Conservation (phyloP, 2,797 vertebrate species). For the Vireo griseus region DNA sequence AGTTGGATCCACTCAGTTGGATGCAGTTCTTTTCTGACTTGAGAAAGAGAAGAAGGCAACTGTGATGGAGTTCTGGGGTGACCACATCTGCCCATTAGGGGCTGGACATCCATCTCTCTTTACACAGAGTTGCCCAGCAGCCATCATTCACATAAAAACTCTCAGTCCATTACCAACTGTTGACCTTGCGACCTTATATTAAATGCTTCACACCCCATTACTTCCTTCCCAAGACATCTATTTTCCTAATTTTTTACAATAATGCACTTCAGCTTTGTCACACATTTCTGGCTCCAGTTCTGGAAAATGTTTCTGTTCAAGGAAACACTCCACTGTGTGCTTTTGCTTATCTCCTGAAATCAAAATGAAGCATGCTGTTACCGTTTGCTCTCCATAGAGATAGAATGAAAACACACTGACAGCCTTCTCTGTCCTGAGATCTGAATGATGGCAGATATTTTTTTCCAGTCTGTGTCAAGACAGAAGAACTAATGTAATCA, state of each 20-base stretch:
- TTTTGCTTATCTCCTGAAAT: slow-evolving; percentile 36
- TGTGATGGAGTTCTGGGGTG: neutral
- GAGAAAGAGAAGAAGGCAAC: neutral
- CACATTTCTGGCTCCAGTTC: neutral
- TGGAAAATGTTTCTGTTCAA: neutral
- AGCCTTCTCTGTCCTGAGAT: neutral
- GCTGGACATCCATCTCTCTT: slow-evolving; percentile 18
- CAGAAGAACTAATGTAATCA: slow-evolving; percentile 40
- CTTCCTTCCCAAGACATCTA: neutral
- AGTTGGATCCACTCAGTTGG: no score
- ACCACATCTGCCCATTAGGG: neutral
- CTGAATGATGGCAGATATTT: neutral
- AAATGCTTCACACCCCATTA: slow-evolving; percentile 37
- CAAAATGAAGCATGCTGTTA: slow-evolving; percentile 5
- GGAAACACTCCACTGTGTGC: neutral
- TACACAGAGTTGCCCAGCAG: neutral
- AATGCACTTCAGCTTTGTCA: slow-evolving; percentile 13
- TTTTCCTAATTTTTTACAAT: slow-evolving; percentile 14
- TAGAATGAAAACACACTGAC: neutral
- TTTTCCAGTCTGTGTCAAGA: slow-evolving; percentile 23
- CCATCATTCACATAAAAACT: slow-evolving; percentile 31
- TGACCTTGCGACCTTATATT: neutral
- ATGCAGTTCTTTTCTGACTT: neutral
- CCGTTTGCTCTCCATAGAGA: neutral
- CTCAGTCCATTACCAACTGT: slow-evolving; percentile 4